Conservation (phyloP, 1,140 invertebrate species). For the Leptonema lineaticorne region DNA sequence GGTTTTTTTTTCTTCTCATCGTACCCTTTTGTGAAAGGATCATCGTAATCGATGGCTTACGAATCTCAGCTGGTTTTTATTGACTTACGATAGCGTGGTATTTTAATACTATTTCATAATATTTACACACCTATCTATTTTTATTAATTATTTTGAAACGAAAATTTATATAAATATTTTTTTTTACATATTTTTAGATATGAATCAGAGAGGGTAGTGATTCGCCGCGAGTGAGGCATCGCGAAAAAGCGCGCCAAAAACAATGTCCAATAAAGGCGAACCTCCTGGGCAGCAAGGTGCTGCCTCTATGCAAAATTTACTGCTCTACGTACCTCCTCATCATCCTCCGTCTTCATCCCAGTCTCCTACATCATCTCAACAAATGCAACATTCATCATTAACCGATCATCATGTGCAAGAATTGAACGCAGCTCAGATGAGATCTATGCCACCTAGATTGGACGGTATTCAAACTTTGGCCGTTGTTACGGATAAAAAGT, state of each 20-base stretch:
- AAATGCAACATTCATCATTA: neutral
- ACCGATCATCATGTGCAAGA: neutral
- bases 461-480: neutral
- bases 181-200: conserved; percentile 4
- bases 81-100: too few species aligned
- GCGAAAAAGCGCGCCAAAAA: neutral
- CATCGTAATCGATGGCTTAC: too few species aligned
- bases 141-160: too few species aligned
- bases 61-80: neutral
- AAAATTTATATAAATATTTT: neutral
- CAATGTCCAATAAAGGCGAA: conserved; percentile 37
- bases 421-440: neutral
- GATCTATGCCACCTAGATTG: neutral
- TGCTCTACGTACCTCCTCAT: conserved; percentile 33
- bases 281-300: conserved; percentile 26
- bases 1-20: neutral
- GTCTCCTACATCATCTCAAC: neutral
- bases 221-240: too few species aligned
- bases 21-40: too few species aligned
- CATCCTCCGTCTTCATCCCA: neutral
- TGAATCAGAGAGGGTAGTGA: neutral
- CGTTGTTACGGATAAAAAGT: conserved; percentile 5
- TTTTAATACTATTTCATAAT: too few species aligned
- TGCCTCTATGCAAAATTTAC: conserved; percentile 31
- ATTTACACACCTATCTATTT: too few species aligned